phyloP scores from a whole-genome alignment of 2,113 vertebrate genomes.

The Paedocypris sp. region DNA sequence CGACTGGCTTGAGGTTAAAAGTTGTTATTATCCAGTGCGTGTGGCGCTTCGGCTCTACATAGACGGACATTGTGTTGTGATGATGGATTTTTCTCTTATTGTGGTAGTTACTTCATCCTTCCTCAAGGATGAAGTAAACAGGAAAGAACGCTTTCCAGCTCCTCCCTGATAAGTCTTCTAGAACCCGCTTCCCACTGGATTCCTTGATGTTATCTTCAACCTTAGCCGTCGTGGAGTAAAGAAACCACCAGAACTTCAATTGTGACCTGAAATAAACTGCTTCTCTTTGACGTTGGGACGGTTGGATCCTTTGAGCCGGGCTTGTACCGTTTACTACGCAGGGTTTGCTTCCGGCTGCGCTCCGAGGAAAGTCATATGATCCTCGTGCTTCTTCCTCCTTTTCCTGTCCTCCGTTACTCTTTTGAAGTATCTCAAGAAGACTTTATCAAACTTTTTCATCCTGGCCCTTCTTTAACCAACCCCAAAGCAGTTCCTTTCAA shows the following conservation, averaged over 20 bases:
- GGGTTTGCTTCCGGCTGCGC: constrained; percentile 9
- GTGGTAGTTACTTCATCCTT: constrained; percentile 18
- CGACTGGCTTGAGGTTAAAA: too few relatives aligned
- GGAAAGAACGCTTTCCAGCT: constrained; percentile 30
- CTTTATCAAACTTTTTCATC: neutral
- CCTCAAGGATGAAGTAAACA: constrained; percentile 31
- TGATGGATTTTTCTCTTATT: neutral
- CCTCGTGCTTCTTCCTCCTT: neutral
- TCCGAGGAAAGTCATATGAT: constrained; percentile 24
- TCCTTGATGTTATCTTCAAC: constrained; percentile 13
- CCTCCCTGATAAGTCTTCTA: constrained; percentile 1
- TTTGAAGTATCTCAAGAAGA: neutral
- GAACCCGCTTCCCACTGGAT: constrained; percentile 10
- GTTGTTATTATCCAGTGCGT: neutral
- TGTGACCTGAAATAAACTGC: too few relatives aligned
- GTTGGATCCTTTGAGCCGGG: too few relatives aligned
- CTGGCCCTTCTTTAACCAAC: neutral
- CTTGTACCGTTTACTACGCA: neutral
- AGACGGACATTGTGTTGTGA: neutral
- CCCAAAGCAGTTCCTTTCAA: neutral
- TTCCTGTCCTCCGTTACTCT: neutral
- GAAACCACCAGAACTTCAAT: neutral
- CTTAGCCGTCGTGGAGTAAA: neutral
- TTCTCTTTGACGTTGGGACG: too few relatives aligned
- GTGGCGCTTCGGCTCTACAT: neutral